Base-by-base conservation (phyloP, 2,113 vertebrate genomes). In the Machaerirhynchus nigripectus region DNA sequence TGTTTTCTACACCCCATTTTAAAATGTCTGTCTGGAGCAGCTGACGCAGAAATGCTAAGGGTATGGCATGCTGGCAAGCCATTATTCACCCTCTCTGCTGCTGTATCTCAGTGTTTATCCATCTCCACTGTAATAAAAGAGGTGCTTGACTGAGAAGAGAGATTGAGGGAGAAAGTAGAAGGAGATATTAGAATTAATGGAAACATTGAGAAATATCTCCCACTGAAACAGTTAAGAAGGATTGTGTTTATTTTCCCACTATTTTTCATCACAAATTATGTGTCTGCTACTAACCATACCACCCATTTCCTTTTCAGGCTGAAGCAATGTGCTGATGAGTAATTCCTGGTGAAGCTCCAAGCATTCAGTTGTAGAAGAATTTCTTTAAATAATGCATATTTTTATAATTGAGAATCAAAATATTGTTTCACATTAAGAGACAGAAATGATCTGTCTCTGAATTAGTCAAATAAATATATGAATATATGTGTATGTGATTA, bases 41-140 rank as follows among this genome's bases (percentile, higher is more conserved):
- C 21, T 89, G 26, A 15, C 75, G 24, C 30, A 53, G 44, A 78
- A 64, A 74, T 61, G 10, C 24, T 71, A 75, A 74, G 23, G 22
- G 8, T 74, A n/a, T 30, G 40, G 8, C 23, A 24, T 47, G 17
- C 11, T 42, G 7, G 8, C 0, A 0, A 55, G 63, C 10, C 20
- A 46, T 80, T 84, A 87, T 63, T 74, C 60, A 74, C 8, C 24
- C 27, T 63, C 30, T 71, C 19, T 87, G 35, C 10, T 61, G 22
- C 27, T 89, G 16, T 39, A 55, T 46, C 42, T 74, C 55, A 63
- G 11, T 47, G 39, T 31, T 74, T 57, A 42, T 50, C 24, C 61
- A 82, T 39, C 52, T 87, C 26, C 42, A 64, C 33, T 55, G 44
- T 44, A 63, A 68, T 60, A 57, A 4, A 24, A 49, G 24, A 70